phyloP scores from a whole-genome alignment of 2,113 vertebrate species.

The Neodon shergylaensis region DNA sequence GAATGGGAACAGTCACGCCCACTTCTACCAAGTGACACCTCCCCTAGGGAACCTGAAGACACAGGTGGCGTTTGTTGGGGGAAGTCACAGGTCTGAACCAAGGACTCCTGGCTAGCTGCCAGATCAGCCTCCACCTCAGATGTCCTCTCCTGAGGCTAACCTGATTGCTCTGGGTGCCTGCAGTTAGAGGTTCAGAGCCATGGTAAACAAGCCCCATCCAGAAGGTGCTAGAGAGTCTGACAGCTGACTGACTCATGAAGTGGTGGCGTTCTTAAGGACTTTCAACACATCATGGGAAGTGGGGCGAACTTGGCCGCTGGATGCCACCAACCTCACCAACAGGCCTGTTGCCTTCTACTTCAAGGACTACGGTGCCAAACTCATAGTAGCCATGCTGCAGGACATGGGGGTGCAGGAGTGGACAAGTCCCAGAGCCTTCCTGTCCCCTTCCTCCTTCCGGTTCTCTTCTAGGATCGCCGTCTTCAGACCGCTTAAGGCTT shows the following conservation, averaged over 20 bases:
- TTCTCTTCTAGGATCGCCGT: not conserved
- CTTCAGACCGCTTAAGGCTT: not conserved
- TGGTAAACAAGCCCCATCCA: not conserved
- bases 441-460: not conserved
- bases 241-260: not conserved
- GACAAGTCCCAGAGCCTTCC: not conserved
- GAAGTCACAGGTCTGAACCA: not conserved
- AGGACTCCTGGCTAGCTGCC: not conserved
- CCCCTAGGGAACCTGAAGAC: not conserved
- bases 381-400: fast-evolving
- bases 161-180: fast-evolving
- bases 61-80: fast-evolving
- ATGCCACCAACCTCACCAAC: not conserved
- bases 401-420: not conserved
- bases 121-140: not conserved
- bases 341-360: not conserved
- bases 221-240: not conserved
- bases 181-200: not conserved
- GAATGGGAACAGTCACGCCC: not conserved
- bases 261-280: fast-evolving
- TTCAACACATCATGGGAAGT: not conserved
- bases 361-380: not conserved
- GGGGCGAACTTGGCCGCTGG: fast-evolving
- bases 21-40: not conserved
- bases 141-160: not conserved